Evolutionary conservation across 30 jellyfish, hydroid and myxozoan species (phyloP).

Genomic region (Aurelia coerulea): DNA sequence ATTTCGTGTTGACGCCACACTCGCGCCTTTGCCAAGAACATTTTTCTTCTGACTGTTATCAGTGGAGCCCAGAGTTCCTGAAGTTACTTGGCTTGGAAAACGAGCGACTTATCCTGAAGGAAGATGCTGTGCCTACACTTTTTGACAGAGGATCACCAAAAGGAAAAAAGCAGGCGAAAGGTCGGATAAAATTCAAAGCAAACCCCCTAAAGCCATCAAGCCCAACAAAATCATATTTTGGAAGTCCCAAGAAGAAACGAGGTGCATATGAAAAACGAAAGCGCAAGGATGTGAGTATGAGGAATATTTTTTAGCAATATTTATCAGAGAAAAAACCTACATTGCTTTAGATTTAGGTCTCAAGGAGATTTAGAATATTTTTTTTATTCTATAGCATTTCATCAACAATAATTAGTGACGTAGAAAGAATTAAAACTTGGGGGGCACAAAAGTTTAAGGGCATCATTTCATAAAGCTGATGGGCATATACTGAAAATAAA

Average conservation of each 20-base stretch:
- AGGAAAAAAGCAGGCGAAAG: slow-evolving; percentile 16
- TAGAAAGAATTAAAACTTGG: too few relatives aligned
- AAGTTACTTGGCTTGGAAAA: slow-evolving; percentile 17
- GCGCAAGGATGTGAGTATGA: slow-evolving; percentile 11
- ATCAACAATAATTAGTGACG: too few relatives aligned
- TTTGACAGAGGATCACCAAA: slow-evolving; percentile 20
- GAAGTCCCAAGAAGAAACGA: slow-evolving; percentile 20
- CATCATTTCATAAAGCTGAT: too few relatives aligned
- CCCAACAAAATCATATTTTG: not conserved
- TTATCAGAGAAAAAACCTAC: too few relatives aligned
- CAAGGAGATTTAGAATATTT: too few relatives aligned
- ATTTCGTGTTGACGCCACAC: slow-evolving; percentile 4
- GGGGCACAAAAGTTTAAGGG: too few relatives aligned
- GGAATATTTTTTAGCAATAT: not conserved
- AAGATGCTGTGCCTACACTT: slow-evolving; percentile 12
- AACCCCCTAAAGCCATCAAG: not conserved
- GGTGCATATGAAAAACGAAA: slow-evolving; percentile 25
- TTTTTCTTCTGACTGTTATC: slow-evolving; percentile 12
- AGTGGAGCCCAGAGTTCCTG: slow-evolving; percentile 9
- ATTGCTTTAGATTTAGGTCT: too few relatives aligned
- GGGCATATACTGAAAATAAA: too few relatives aligned
- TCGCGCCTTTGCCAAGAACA: slow-evolving; percentile 21
- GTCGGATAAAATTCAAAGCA: slow-evolving; percentile 7
- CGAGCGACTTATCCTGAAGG: not conserved
- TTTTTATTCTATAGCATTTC: too few relatives aligned